Percentiles rank a stretch among this genome's conserved stretches.
phyloP scores from a whole-genome alignment of 2,888 invertebrate genomes.

The Xestia rhomboidea region DNA sequence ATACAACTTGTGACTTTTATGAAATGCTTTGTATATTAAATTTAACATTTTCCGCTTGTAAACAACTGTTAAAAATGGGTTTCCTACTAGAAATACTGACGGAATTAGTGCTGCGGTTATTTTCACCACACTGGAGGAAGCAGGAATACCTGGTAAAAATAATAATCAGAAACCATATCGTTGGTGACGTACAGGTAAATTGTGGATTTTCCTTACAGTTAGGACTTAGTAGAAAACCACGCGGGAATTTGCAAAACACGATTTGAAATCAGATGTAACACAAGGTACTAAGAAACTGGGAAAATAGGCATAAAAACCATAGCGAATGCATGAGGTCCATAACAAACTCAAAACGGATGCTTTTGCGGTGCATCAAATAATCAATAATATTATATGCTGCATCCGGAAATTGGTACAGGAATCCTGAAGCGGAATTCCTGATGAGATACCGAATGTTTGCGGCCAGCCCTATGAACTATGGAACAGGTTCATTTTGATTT shows the following conservation, averaged over 20 bases:
- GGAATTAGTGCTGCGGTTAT: not conserved
- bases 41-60: not conserved
- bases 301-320: constrained; percentile 12
- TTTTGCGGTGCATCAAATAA: constrained; percentile 45
- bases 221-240: constrained; percentile 6
- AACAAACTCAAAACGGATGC: constrained; percentile 38
- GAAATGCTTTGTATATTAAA: not conserved
- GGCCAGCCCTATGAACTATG: constrained; percentile 22
- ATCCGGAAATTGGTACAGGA: constrained; percentile 39
- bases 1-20: not conserved
- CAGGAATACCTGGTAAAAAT: too few relatives aligned
- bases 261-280: not conserved
- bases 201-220: constrained; percentile 35
- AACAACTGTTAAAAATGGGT: not conserved
- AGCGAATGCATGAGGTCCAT: constrained; percentile 34
- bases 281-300: not conserved
- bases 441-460: constrained; percentile 44
- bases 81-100: not conserved
- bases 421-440: constrained; percentile 32
- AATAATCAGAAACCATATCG: constrained; percentile 5
- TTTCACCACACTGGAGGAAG: not conserved
- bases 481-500: constrained; percentile 6
- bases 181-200: constrained; percentile 7
- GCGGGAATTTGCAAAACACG: not conserved
- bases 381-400: constrained; percentile 41